These are phyloP conservation scores for Neotoxoptera formosana DNA, from an alignment of 1,140 invertebrate genomes.

Conservation along the genomic window DNA sequence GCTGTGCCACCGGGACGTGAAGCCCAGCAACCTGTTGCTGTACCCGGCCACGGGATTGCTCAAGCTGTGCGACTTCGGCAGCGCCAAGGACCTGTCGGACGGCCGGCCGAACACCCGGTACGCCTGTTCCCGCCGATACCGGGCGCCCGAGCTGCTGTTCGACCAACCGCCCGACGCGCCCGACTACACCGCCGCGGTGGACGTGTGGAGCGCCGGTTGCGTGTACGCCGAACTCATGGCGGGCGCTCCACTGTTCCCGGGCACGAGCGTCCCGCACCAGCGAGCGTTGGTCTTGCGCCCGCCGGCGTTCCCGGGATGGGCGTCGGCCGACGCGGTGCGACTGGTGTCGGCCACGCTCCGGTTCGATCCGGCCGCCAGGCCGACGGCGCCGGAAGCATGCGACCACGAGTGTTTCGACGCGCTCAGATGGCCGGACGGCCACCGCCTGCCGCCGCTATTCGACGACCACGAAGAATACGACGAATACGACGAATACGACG, in stretches of 20 bases:
- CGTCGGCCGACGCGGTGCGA: neutral
- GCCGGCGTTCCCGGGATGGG: too few species aligned
- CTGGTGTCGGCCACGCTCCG: neutral
- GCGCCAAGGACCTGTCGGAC: constrained; percentile 3
- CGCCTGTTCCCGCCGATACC: neutral
- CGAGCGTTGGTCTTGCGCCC: neutral
- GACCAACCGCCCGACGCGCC: neutral
- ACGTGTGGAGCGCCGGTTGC: constrained; percentile 45
- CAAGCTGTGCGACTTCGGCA: constrained; percentile 31
- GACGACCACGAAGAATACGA: neutral
- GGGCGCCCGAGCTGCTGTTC: constrained; percentile 26
- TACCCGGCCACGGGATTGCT: neutral
- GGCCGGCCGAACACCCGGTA: neutral
- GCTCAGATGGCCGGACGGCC: neutral
- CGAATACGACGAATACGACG: neutral
- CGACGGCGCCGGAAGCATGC: neutral
- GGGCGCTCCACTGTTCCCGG: neutral
- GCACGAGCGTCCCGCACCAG: neutral
- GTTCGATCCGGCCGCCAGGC: neutral
- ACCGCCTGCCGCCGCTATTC: neutral
- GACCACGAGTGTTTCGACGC: constrained; percentile 4
- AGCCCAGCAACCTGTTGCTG: neutral
- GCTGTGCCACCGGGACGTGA: constrained; percentile 25
- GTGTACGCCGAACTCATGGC: constrained; percentile 29
- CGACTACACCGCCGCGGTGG: neutral